Base-by-base conservation (phyloP, 2,797 vertebrate genomes). In the Acomys russatus region DNA sequence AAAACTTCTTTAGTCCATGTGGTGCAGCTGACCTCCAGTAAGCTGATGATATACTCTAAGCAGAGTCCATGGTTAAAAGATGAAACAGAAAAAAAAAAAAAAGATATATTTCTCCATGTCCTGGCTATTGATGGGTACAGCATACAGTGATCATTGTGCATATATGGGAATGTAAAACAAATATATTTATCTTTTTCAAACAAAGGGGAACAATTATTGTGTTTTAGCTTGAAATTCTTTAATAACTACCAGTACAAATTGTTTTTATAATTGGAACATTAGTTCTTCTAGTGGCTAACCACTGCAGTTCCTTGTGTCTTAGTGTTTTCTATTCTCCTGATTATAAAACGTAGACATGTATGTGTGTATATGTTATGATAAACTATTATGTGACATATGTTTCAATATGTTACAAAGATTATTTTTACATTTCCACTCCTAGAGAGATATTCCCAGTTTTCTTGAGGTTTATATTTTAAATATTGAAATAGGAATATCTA, bases 401-500 rank as follows among this genome's bases (percentile, higher is more conserved):
- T 28, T 11, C 64, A 30, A 14, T 66, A 0, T 68, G 15, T 59
- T 28, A 54, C 33, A 83, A 30, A 66, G 0, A 38, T 33, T 70
- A n/a, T 70, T 64, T 73, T 82, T 73, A 63, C 1, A 56, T 6
- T 66, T 49, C 17, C 6, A 76, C 0, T 68, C 2, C 38, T 63
- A 4, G 66, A 73, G 73, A 91, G n/a, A n/a, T 78, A 71, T 56
- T 49, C 61, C 22, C 80, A 66, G 8, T 66, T 84, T 49, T 49
- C 38, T 80, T 88, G 56, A 63, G n/a, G 3, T 61, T 44, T 51
- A 74, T 5, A 51, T 23, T 93, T 88, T 38, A 85, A 90, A 71
- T 90, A 93, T 82, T 80, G 88, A 66, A 96, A 82, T 76, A 93
- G 9, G 22, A 25, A 70, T 64, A 20, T 28, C 6, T 94, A 51